Evolutionary conservation across 1,140 invertebrate genomes (phyloP).

Genomic region (Meteorus sp.): DNA sequence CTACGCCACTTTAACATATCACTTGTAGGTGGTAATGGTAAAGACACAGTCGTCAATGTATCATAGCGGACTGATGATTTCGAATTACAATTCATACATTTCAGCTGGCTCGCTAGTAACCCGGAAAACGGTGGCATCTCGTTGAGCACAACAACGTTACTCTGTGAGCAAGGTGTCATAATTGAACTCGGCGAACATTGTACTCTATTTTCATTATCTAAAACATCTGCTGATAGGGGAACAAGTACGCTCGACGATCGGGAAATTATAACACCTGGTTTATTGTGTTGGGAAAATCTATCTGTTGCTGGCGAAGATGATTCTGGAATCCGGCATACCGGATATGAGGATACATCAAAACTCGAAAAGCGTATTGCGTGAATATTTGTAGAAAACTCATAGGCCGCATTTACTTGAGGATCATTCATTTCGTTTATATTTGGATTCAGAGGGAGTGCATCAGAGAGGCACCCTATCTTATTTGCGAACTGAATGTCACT

Average conservation of each 20-base stretch:
- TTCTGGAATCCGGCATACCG: constrained; percentile 38
- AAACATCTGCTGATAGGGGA: constrained; percentile 22
- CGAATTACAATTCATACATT: constrained; percentile 77
- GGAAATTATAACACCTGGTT: constrained; percentile 53
- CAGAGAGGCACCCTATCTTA: constrained; percentile 71
- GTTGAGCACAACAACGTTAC: constrained; percentile 38
- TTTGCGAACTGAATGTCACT: constrained; percentile 71
- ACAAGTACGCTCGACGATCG: constrained; percentile 51
- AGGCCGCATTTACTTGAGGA: constrained; percentile 39
- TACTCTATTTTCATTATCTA: too few relatives aligned
- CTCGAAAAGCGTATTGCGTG: too few relatives aligned
- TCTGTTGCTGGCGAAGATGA: constrained; percentile 42
- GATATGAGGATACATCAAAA: too few relatives aligned
- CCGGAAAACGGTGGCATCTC: constrained; percentile 72
- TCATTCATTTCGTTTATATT: constrained; percentile 41
- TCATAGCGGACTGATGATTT: constrained; percentile 86
- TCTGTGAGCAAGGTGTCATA: constrained; percentile 32
- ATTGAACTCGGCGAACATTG: too few relatives aligned
- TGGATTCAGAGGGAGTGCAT: constrained; percentile 61
- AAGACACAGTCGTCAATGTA: constrained; percentile 84
- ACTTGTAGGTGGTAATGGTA: constrained; percentile 68
- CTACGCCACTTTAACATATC: constrained; percentile 59
- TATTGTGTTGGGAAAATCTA: constrained; percentile 37
- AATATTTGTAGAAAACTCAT: too few relatives aligned
- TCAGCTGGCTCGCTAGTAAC: constrained; percentile 80